phyloP scores from a whole-genome alignment of 1,140 invertebrate species.

The Formica exsecta region DNA sequence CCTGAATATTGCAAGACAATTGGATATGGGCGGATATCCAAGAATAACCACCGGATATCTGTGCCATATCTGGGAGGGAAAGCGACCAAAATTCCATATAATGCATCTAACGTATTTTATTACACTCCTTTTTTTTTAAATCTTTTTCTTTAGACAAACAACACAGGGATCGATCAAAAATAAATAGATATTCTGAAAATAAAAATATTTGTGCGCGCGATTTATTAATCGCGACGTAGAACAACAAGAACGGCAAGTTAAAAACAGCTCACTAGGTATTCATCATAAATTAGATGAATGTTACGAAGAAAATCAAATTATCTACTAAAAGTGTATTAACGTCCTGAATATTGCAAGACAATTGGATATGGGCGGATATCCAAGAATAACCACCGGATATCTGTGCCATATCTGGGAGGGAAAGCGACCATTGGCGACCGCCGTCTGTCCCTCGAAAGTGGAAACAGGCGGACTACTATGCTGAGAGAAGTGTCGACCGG shows the following conservation, averaged over 20 bases:
- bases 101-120: neutral
- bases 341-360: neutral
- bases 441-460: slow-evolving; percentile 8
- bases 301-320: neutral
- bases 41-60: slow-evolving; percentile 34
- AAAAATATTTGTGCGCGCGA: neutral
- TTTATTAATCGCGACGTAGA: no score
- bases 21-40: neutral
- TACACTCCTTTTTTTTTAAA: neutral
- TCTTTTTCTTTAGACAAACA: neutral
- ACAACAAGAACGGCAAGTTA: neutral
- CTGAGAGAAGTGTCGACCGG: slow-evolving; percentile 11
- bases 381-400: slow-evolving; percentile 34
- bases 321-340: neutral
- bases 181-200: neutral
- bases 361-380: neutral
- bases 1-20: neutral
- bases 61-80: neutral
- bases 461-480: slow-evolving; percentile 16
- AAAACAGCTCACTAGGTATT: neutral
- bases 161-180: neutral
- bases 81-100: neutral
- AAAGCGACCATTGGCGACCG: slow-evolving; percentile 4
- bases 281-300: neutral
- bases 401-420: neutral